A percentile compares a stretch with the other conserved stretches of the same genome.
Conservation (phyloP, 37 sponge, comb jelly and placozoan genomes). For the Hexactinellida sp. region DNA sequence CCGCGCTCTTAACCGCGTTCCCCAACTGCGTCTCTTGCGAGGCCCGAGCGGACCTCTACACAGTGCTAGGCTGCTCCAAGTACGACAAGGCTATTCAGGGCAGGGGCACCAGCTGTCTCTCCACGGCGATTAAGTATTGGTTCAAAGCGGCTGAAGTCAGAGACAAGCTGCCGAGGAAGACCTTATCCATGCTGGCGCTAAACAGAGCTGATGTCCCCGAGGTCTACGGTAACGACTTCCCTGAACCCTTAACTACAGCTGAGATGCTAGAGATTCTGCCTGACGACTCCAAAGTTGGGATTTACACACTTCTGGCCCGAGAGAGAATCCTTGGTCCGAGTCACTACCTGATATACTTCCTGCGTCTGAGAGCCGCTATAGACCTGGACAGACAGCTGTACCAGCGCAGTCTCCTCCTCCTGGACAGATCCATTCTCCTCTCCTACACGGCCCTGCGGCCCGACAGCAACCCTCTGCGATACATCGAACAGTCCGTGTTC, state of each 20-base stretch:
- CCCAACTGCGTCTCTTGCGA: neutral
- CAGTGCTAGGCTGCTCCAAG: neutral
- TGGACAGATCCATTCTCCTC: neutral
- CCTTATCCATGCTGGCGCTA: neutral
- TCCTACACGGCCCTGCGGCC: neutral
- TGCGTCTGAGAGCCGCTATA: neutral
- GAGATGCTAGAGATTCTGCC: neutral
- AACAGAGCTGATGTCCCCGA: neutral
- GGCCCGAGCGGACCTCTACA: neutral
- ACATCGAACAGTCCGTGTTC: neutral
- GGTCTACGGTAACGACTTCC: neutral
- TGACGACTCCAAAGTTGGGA: neutral
- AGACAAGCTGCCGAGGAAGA: neutral
- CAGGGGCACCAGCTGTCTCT: neutral
- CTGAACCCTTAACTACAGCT: neutral
- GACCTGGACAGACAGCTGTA: neutral
- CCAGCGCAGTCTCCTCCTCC: neutral
- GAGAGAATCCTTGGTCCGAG: conserved; percentile 6
- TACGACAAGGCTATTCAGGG: neutral
- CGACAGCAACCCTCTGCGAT: neutral
- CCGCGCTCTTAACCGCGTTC: neutral
- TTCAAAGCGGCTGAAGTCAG: neutral
- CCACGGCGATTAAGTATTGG: neutral
- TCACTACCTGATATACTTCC: neutral
- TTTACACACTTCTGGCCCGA: neutral